Evolutionary conservation across 2,113 vertebrate genomes (phyloP).

Genomic region (Elgaria multicarinata): DNA sequence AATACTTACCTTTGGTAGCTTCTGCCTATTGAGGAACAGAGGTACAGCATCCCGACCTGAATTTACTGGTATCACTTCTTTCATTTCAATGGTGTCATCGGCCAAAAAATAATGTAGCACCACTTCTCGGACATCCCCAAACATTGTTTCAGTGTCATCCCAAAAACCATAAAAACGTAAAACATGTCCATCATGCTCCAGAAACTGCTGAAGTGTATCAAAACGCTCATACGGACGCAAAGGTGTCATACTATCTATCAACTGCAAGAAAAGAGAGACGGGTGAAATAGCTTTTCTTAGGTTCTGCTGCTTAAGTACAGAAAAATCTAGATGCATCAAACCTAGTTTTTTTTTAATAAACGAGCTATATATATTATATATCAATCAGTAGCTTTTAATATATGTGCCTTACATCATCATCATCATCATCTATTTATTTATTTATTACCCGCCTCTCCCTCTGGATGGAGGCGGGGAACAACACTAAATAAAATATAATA

Average conservation of each 20-base stretch:
- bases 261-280: constrained; percentile 69
- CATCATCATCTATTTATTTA: too few relatives aligned
- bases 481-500: too few relatives aligned
- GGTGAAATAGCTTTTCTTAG: background rate
- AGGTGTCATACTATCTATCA: constrained; percentile 77
- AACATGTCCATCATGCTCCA: constrained; percentile 84
- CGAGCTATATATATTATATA: background rate
- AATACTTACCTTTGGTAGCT: constrained; percentile 89
- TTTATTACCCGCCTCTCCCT: too few relatives aligned
- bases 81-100: constrained; percentile 90
- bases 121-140: constrained; percentile 80
- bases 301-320: constrained; percentile 33
- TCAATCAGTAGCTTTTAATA: background rate
- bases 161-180: constrained; percentile 91
- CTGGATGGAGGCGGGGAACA: too few relatives aligned
- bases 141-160: constrained; percentile 80
- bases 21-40: constrained; percentile 85
- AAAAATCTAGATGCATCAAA: background rate
- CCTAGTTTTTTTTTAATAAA: background rate
- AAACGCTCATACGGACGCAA: constrained; percentile 83
- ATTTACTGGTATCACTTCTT: constrained; percentile 80
- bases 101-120: constrained; percentile 88
- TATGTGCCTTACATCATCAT: background rate
- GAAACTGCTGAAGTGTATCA: constrained; percentile 86
- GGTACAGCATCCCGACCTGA: constrained; percentile 78